Evolutionary conservation across 2,113 vertebrate genomes (phyloP), one percentile per base, ranked within the genome.

Genomic region (Pseudopipra pipra): DNA sequence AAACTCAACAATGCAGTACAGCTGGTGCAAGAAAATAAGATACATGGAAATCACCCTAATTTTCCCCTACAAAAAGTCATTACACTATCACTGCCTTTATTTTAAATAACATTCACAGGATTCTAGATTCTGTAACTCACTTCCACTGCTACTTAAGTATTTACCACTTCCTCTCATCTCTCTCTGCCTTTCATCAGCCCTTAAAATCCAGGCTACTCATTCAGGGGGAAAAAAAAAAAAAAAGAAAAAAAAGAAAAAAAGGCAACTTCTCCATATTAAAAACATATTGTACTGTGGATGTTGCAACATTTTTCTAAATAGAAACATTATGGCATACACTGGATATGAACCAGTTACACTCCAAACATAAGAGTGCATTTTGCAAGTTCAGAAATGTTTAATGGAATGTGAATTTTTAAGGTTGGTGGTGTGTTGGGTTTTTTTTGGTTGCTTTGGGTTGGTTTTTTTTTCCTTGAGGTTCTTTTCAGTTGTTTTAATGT

Each of bases 201-300:
- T 67, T 86, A 89, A 83, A 52, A 80, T 5, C 1, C 47, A 76
- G 20, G 13, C 4, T 51, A 35, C 3, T 33, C 33, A 70, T 35
- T 30, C 30, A 17, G 9, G 8, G 28, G 3, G 1, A 3, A 6
- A 2, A 4, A 24, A n/a, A 31, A 37, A 23, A 31, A 37, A 23
- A 31, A n/a, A 4, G 13, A 35, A 9, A 30, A 18, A 25, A 30
- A 55, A 30, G 11, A 33, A n/a, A 35, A 27, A 62, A 55, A 12
- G 2, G 9, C 12, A 85, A 44, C 5, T 62, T 54, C 52, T 66
- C 24, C 37, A 28, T 52, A 77, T 65, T 59, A 85, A 35, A 14
- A 51, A 52, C 4, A 71, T 22, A 54, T 11, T 61, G 30, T 14
- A 51, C 23, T 59, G 8, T 18, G 20, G 21, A 51, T 52, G 8